phyloP scores from a whole-genome alignment of 1,140 invertebrate species.

The Acarapis woodi region DNA sequence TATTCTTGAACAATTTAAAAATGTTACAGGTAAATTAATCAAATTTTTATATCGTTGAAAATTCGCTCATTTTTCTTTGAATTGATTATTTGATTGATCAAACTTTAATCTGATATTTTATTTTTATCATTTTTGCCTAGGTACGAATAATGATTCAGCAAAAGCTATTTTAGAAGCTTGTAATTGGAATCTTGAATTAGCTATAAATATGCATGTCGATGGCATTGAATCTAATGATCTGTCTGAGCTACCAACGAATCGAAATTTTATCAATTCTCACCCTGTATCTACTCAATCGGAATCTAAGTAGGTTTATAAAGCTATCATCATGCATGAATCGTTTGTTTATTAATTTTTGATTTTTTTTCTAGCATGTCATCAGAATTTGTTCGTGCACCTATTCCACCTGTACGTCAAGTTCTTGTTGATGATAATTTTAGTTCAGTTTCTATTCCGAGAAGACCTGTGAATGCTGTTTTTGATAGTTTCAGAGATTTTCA shows the following conservation, averaged over 20 bases:
- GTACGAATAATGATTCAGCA: conserved; percentile 15
- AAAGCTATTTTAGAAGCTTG: conserved; percentile 21
- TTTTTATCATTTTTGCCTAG: conserved; percentile 4
- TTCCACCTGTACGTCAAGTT: conserved; percentile 30
- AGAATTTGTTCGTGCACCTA: conserved; percentile 27
- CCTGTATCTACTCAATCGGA: not conserved
- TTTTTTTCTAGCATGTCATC: not conserved
- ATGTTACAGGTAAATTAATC: not conserved
- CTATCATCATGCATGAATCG: not conserved
- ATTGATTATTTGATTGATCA: not conserved
- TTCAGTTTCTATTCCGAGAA: conserved; percentile 8
- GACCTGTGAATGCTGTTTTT: conserved; percentile 26
- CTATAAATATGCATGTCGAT: conserved; percentile 27
- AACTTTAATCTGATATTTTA: not conserved
- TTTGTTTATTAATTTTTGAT: not conserved
- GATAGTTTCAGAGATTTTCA: conserved; percentile 34
- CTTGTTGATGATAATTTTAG: conserved; percentile 21
- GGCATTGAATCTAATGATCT: conserved; percentile 1
- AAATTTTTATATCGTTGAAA: too few relatives aligned
- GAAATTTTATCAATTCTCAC: not conserved
- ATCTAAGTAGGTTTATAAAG: not conserved
- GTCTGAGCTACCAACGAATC: not conserved
- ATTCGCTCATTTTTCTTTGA: too few relatives aligned
- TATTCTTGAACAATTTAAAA: not conserved
- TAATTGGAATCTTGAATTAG: conserved; percentile 23